phyloP scores from a whole-genome alignment of 2,888 invertebrate species.

The Panzeria rudis region DNA sequence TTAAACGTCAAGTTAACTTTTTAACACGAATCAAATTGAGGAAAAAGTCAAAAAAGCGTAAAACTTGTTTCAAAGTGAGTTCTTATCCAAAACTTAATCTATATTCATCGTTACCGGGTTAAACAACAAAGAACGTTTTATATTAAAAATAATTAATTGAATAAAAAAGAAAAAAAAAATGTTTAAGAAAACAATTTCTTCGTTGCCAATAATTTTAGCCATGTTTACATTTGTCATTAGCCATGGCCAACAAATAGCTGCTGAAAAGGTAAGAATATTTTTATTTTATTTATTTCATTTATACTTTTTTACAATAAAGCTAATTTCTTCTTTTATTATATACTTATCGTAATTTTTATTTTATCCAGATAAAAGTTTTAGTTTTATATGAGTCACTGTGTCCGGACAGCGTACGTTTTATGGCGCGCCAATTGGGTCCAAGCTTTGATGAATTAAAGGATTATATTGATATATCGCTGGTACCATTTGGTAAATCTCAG shows the following conservation, averaged over 20 bases:
- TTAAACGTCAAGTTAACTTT: not conserved
- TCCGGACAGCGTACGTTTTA: conserved; percentile 86
- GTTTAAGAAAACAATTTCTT: conserved; percentile 27
- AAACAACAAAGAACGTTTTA: conserved; percentile 7
- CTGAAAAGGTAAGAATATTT: conserved; percentile 42
- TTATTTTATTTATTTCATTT: not conserved
- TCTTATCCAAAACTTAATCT: not conserved
- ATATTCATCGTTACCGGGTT: not conserved
- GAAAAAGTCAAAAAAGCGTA: not conserved
- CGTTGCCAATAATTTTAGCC: conserved; percentile 11
- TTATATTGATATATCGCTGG: conserved; percentile 84
- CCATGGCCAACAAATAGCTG: conserved; percentile 40
- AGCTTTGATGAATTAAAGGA: conserved; percentile 84
- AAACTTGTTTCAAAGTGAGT: not conserved
- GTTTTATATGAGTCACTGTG: conserved; percentile 87
- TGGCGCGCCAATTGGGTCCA: conserved; percentile 85
- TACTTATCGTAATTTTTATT: not conserved
- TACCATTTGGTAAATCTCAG: conserved; percentile 88
- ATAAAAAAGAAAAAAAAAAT: too few relatives aligned
- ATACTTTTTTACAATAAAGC: not conserved
- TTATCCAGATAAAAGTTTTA: conserved; percentile 84
- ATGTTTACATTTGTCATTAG: conserved; percentile 9
- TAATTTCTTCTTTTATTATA: not conserved
- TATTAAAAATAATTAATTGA: conserved; percentile 20
- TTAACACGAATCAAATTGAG: conserved; percentile 3